Evolutionary conservation across 2,113 vertebrate species (phyloP).

Genomic region (Strix aluco): DNA sequence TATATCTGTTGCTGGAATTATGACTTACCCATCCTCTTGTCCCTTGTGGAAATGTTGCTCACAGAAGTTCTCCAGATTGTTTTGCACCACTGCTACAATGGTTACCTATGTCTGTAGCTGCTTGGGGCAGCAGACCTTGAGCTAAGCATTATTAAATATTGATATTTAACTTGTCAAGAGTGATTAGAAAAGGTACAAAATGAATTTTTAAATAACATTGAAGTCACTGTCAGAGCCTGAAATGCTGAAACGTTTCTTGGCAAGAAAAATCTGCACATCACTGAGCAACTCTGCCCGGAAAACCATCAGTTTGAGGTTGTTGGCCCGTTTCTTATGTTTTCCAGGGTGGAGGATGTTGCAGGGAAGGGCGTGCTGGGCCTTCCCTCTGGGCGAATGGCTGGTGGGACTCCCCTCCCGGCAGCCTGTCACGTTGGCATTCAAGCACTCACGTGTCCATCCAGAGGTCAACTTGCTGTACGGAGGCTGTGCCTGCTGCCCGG

Average conservation of each 20-base stretch:
- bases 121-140: neutral
- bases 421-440: neutral
- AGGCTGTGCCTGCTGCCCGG: neutral
- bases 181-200: neutral
- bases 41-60: neutral
- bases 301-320: neutral
- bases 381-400: rapidly evolving
- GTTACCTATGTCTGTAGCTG: neutral
- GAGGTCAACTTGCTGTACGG: neutral
- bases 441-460: neutral
- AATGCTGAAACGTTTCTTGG: neutral
- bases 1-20: neutral
- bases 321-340: neutral
- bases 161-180: neutral
- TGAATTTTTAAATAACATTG: neutral
- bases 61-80: neutral
- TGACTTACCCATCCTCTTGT: neutral
- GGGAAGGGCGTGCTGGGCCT: neutral
- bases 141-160: neutral
- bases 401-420: neutral
- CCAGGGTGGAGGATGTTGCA: neutral
- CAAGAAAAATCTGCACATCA: neutral
- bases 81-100: neutral
- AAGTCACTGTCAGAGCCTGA: neutral
- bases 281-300: neutral